phyloP scores from a whole-genome alignment of 2,888 invertebrate genomes.

The Bellardia bayeri region DNA sequence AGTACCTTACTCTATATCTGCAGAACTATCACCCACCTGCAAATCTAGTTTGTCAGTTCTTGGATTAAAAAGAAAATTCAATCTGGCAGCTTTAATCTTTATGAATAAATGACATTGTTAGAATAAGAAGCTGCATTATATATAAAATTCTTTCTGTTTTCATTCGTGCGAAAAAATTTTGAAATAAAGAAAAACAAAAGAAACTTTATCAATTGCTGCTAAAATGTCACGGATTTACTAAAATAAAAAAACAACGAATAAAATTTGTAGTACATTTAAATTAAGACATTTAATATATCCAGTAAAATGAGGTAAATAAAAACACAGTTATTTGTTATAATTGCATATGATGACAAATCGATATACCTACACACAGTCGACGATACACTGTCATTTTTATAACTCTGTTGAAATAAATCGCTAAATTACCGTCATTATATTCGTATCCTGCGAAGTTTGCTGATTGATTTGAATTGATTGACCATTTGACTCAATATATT shows the following conservation, averaged over 20 bases:
- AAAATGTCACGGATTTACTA: conserved; percentile 34
- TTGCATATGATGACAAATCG: conserved; percentile 64
- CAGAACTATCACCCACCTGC: too few relatives aligned
- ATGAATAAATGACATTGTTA: background rate
- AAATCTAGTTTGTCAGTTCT: too few relatives aligned
- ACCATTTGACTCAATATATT: too few relatives aligned
- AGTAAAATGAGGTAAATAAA: conserved; percentile 63
- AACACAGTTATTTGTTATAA: background rate
- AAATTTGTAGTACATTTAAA: background rate
- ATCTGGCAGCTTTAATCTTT: too few relatives aligned
- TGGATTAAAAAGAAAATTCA: too few relatives aligned
- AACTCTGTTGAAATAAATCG: too few relatives aligned
- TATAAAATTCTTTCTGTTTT: conserved; percentile 54
- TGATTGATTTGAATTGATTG: too few relatives aligned
- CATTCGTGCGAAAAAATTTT: conserved; percentile 25
- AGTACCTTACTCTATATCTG: too few relatives aligned
- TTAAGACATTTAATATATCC: background rate
- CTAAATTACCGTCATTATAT: too few relatives aligned
- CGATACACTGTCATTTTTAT: too few relatives aligned
- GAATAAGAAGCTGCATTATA: conserved; percentile 47
- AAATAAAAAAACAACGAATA: conserved; percentile 60
- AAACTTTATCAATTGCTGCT: background rate
- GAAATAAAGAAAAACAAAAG: conserved; percentile 11
- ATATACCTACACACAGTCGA: conserved; percentile 37
- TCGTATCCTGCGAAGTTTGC: too few relatives aligned